Base-by-base conservation (phyloP, 1,140 invertebrate species). In the Pogonomyrmex barbatus region DNA sequence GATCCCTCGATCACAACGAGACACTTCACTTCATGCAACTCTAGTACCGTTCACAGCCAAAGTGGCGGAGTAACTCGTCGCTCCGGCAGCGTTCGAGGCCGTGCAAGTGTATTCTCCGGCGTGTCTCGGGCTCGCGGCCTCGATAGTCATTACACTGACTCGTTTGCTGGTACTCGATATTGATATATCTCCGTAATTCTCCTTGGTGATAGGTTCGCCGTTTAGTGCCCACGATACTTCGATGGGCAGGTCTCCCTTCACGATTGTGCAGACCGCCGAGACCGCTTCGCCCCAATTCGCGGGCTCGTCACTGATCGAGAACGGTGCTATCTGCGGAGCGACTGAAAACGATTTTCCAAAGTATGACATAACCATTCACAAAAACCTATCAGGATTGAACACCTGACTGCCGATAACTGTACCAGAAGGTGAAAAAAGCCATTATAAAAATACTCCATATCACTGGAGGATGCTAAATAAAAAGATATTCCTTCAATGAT, bases 61-160 rank as follows among this genome's bases (percentile, higher is more conserved):
- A 90, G 95, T 95, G 52, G 97, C 95, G 60, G 97, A 96, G 92
- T 97, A 96, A 91, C 96, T 96, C 68, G 96, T 96, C 87, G 94
- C 94, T 83, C 97, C 97, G 87, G 97, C 97, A 39, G 94, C 94
- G 94, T 98, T 98, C 71, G 96, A 96, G 89, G 97, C 97, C 67
- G 96, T 96, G 95, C 98, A 98, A 68, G 97, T 97, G 94, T 98
- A 98, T 93, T 97, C 97, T 68, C 97, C 97, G 58, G 96, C 96
- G 94, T 98, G 97, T 91, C 96, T 96, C 68, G 97, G 97, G 88
- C 96, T 96, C 77, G 97, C 97, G 14, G 97, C 96, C 84, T 97
- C 96, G 82, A 98, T 98, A 45, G 96, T 96, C 82, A 99, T 94
- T 90, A 98, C 95, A 78, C 96, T 97, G 82, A 96, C 97, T 92